phyloP scores from a whole-genome alignment of 2,888 invertebrate genomes.

The Drosophila cognata region DNA sequence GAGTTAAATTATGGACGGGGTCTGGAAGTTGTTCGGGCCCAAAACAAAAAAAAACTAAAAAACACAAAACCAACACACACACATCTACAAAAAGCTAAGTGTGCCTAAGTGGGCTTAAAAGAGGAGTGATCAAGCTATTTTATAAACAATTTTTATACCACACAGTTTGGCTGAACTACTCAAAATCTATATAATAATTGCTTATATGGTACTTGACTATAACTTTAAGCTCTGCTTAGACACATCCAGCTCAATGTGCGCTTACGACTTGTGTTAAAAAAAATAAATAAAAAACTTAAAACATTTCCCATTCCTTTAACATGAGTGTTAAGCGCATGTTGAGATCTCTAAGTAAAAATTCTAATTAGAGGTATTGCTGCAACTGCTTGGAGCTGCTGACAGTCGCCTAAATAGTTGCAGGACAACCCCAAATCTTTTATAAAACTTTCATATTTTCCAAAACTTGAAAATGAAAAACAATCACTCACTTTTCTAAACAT shows the following conservation, averaged over 20 bases:
- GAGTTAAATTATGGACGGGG: slow-evolving; percentile 27
- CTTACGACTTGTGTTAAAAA: slow-evolving; percentile 30
- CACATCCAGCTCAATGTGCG: slow-evolving; percentile 31
- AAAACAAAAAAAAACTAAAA: neutral
- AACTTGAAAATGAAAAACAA: slow-evolving; percentile 20
- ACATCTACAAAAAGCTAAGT: slow-evolving; percentile 3
- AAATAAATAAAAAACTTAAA: slow-evolving; percentile 11
- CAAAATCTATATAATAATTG: slow-evolving; percentile 3
- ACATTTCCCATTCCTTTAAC: slow-evolving; percentile 50
- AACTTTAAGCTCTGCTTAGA: slow-evolving; percentile 4
- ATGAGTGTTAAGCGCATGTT: slow-evolving; percentile 36
- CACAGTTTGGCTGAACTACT: neutral
- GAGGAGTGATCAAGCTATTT: slow-evolving; percentile 22
- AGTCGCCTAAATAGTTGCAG: slow-evolving; percentile 8
- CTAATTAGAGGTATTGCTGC: slow-evolving; percentile 6
- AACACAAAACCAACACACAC: neutral
- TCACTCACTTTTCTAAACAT: slow-evolving; percentile 23
- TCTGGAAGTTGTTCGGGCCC: neutral
- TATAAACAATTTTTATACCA: slow-evolving; percentile 12
- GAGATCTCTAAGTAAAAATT: slow-evolving; percentile 12
- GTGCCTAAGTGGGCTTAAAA: slow-evolving; percentile 14
- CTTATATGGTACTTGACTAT: slow-evolving; percentile 17
- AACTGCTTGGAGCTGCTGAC: neutral
- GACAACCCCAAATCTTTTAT: slow-evolving; percentile 2
- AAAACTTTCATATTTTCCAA: slow-evolving; percentile 33